phyloP scores from a whole-genome alignment of 2,888 invertebrate species.

The Pandemis heparana region DNA sequence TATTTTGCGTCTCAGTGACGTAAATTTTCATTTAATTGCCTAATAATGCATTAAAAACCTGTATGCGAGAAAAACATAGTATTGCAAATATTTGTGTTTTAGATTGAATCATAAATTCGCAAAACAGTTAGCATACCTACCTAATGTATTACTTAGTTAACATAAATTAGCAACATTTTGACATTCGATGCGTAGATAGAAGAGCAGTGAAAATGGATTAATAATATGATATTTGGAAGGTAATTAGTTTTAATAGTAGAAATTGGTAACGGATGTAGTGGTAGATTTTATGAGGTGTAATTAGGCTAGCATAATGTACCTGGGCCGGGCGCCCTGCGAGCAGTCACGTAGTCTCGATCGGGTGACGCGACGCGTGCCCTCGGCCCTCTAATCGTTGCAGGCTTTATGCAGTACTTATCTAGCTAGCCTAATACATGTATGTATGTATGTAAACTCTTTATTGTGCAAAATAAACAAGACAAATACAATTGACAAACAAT shows the following conservation, averaged over 20 bases:
- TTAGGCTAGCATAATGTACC: constrained; percentile 56
- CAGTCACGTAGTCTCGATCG: constrained; percentile 73
- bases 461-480: no score
- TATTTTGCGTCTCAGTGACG: constrained; percentile 11
- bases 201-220: not conserved
- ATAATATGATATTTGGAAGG: not conserved
- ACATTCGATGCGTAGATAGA: not conserved
- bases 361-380: constrained; percentile 66
- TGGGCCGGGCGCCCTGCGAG: constrained; percentile 56
- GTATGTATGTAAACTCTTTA: no score
- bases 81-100: constrained; percentile 25
- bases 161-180: constrained; percentile 21
- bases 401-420: constrained; percentile 57
- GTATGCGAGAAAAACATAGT: constrained; percentile 22
- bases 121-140: constrained; percentile 9
- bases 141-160: constrained; percentile 2
- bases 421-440: not conserved
- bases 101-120: constrained; percentile 24
- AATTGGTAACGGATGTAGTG: not conserved
- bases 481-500: no score
- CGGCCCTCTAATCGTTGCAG: constrained; percentile 60
- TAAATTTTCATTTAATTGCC: constrained; percentile 15
- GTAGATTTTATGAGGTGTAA: constrained; percentile 47
- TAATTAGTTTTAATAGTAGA: constrained; percentile 8
- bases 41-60: constrained; percentile 11